These are phyloP conservation scores for Patella depressa DNA, from an alignment of 2,888 invertebrate genomes.

Conservation along the genomic window DNA sequence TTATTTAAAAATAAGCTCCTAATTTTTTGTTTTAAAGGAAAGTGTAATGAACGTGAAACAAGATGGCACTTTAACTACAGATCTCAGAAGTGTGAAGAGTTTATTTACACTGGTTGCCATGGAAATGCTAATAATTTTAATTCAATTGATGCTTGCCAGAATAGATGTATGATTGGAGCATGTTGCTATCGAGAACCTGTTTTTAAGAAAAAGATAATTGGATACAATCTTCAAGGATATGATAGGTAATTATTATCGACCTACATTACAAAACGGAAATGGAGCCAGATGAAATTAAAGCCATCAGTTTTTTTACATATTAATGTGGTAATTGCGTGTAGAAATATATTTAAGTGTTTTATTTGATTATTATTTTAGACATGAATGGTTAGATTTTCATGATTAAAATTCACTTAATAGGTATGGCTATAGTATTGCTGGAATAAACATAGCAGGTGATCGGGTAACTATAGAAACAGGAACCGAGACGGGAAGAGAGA, in stretches of 20 bases:
- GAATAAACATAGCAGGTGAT: constrained; percentile 44
- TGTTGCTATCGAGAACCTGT: constrained; percentile 58
- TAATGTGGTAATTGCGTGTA: too few species aligned
- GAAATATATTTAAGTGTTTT: too few species aligned
- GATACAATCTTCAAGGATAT: constrained; percentile 58
- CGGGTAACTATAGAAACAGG: constrained; percentile 48
- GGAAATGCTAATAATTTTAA: constrained; percentile 62
- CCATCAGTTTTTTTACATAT: too few species aligned
- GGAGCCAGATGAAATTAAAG: neutral
- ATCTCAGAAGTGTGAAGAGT: constrained; percentile 52
- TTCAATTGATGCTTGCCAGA: constrained; percentile 49
- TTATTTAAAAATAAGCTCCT: too few species aligned
- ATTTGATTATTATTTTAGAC: neutral
- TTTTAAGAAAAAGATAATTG: constrained; percentile 43
- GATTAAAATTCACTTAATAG: constrained; percentile 33
- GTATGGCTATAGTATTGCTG: constrained; percentile 60
- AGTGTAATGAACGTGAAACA: constrained; percentile 41
- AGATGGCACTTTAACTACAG: constrained; percentile 59
- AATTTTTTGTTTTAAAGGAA: too few species aligned
- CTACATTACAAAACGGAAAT: neutral
- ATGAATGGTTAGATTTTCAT: neutral
- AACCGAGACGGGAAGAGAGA: constrained; percentile 43
- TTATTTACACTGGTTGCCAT: constrained; percentile 59
- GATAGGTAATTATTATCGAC: constrained; percentile 51
- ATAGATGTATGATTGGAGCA: constrained; percentile 56